phyloP scores from a whole-genome alignment of 1,140 invertebrate species.

The Lineus longissimus region DNA sequence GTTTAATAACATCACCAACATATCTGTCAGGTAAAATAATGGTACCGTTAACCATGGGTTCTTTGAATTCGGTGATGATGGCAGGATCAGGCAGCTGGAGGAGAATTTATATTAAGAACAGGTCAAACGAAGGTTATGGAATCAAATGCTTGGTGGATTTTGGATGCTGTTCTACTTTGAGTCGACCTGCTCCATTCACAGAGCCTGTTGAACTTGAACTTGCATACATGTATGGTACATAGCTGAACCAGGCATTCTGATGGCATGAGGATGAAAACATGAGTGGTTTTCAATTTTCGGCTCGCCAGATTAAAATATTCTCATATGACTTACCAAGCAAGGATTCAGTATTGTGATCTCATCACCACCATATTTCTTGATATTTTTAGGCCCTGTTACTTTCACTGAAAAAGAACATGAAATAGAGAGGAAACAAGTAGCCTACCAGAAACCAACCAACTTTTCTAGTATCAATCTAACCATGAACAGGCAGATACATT shows the following conservation, averaged over 20 bases:
- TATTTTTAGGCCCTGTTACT: conserved; percentile 64
- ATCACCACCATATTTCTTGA: conserved; percentile 66
- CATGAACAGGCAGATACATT: no score
- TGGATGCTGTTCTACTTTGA: no score
- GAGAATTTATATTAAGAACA: conserved; percentile 11
- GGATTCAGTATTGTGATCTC: conserved; percentile 82
- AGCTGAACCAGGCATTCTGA: no score
- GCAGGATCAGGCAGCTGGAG: conserved; percentile 65
- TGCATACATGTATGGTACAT: no score
- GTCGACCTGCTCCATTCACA: no score
- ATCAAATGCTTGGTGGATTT: no score
- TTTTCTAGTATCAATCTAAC: no score
- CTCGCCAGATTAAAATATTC: neutral
- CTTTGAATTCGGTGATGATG: conserved; percentile 72
- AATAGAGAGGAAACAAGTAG: neutral
- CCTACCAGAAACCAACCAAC: neutral
- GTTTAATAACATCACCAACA: conserved; percentile 42
- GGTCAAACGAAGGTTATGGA: no score
- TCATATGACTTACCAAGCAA: conserved; percentile 51
- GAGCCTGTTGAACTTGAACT: no score
- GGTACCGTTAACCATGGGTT: conserved; percentile 85
- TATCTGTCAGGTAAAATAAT: conserved; percentile 77
- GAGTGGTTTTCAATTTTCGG: no score
- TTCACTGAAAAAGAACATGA: conserved; percentile 58
- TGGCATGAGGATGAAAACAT: no score